Conservation (phyloP, 2,797 vertebrate genomes). For the Chaetophractus vellerosus region DNA sequence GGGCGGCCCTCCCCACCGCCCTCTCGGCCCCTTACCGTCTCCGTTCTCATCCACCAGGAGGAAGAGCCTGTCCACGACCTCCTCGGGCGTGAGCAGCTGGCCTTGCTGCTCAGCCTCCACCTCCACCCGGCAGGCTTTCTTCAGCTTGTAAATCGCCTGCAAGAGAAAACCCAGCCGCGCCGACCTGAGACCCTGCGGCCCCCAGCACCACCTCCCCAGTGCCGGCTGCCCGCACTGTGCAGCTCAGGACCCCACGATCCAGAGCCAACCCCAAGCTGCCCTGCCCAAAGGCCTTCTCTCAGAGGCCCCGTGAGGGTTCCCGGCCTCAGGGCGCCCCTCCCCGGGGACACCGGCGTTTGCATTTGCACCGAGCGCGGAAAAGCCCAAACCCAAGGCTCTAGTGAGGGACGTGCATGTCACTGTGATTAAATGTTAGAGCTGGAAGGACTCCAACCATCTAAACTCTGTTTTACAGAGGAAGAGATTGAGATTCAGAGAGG, state of each 20-base stretch:
- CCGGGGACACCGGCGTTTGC: too few relatives aligned
- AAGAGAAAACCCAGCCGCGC: background rate
- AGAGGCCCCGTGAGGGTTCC: too few relatives aligned
- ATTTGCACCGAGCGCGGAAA: accelerated
- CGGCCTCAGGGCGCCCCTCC: too few relatives aligned
- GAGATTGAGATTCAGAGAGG: background rate
- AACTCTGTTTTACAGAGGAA: background rate
- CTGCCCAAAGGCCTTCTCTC: too few relatives aligned
- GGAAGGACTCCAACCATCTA: background rate
- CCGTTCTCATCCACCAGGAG: slow-evolving; percentile 97
- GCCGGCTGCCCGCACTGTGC: background rate
- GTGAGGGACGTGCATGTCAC: background rate
- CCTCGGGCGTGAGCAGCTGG: slow-evolving; percentile 94
- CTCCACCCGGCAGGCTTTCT: slow-evolving; percentile 94
- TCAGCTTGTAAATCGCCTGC: slow-evolving; percentile 97
- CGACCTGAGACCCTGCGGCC: accelerated
- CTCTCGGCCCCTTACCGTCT: slow-evolving; percentile 92
- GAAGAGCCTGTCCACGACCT: slow-evolving; percentile 98
- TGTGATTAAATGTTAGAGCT: background rate
- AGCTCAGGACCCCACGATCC: background rate
- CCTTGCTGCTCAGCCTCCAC: slow-evolving; percentile 90
- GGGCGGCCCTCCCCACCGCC: too few relatives aligned
- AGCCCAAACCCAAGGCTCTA: background rate
- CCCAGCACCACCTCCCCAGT: background rate
- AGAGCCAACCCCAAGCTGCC: background rate